These are phyloP conservation scores for Synergus laeviventris DNA, from an alignment of 2,888 invertebrate genomes.

Conservation along the genomic window DNA sequence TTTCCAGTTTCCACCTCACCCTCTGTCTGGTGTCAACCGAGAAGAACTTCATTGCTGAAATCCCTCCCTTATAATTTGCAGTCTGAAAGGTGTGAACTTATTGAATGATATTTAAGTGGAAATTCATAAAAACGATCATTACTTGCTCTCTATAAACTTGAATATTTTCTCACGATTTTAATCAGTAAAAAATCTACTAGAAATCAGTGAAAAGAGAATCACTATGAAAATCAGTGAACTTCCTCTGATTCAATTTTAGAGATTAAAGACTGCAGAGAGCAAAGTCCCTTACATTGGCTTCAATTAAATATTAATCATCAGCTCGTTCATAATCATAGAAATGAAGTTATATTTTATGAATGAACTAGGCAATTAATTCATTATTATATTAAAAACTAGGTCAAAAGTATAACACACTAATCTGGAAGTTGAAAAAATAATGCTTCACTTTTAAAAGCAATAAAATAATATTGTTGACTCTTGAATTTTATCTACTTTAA, in stretches of 20 bases:
- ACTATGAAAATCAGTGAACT: no score
- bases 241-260: no score
- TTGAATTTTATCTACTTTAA: neutral
- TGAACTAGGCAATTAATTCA: neutral
- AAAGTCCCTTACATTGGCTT: neutral
- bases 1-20: conserved; percentile 45
- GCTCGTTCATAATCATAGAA: neutral
- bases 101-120: conserved; percentile 35
- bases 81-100: conserved; percentile 24
- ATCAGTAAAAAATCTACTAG: no score
- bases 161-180: no score
- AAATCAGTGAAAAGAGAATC: no score
- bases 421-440: no score
- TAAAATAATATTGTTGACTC: no score
- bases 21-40: conserved; percentile 22
- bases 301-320: neutral
- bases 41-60: conserved; percentile 33
- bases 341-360: neutral
- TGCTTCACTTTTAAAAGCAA: no score
- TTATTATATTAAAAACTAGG: no score
- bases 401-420: no score
- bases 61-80: conserved; percentile 29
- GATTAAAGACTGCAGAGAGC: neutral
- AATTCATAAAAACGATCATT: conserved; percentile 21
- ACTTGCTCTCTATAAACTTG: no score